Conservation (phyloP, 1,140 invertebrate genomes). For the Drosophila oshimai region DNA sequence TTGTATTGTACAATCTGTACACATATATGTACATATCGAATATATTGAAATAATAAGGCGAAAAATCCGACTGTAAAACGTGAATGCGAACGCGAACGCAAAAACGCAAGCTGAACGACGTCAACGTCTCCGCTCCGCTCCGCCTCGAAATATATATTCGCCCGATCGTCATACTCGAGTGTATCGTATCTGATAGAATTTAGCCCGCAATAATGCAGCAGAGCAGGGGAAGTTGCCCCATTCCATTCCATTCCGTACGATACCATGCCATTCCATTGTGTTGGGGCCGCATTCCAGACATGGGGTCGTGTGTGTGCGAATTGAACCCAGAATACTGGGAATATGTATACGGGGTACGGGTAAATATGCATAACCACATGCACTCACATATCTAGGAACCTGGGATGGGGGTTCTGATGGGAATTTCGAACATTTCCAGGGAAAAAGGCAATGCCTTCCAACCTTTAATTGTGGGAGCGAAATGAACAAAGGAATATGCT, state of each 20-base stretch:
- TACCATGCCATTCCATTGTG: constrained; percentile 37
- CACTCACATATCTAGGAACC: constrained; percentile 13
- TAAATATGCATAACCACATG: constrained; percentile 10
- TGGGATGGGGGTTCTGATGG: constrained; percentile 7
- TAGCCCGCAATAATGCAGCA: constrained; percentile 53
- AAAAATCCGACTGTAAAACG: constrained; percentile 72
- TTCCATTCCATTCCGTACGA: constrained; percentile 29
- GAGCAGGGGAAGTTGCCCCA: constrained; percentile 50
- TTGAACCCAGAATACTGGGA: constrained; percentile 47
- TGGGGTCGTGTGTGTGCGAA: constrained; percentile 62
- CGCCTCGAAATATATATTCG: constrained; percentile 29
- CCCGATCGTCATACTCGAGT: constrained; percentile 27
- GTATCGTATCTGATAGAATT: constrained; percentile 67
- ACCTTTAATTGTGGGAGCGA: constrained; percentile 18
- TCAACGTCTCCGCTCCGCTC: constrained; percentile 63
- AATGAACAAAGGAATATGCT: not conserved
- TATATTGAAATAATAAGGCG: constrained; percentile 78
- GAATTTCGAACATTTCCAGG: constrained; percentile 23
- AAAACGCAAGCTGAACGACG: constrained; percentile 44
- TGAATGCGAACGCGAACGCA: constrained; percentile 67
- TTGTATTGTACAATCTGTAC: constrained; percentile 4
- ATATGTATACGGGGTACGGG: not conserved
- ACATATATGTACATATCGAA: constrained; percentile 36
- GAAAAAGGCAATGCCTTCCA: not conserved
- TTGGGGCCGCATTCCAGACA: constrained; percentile 69